These are phyloP conservation scores for Rhagonycha fulva DNA, from an alignment of 2,888 invertebrate species.

Conservation along the genomic window DNA sequence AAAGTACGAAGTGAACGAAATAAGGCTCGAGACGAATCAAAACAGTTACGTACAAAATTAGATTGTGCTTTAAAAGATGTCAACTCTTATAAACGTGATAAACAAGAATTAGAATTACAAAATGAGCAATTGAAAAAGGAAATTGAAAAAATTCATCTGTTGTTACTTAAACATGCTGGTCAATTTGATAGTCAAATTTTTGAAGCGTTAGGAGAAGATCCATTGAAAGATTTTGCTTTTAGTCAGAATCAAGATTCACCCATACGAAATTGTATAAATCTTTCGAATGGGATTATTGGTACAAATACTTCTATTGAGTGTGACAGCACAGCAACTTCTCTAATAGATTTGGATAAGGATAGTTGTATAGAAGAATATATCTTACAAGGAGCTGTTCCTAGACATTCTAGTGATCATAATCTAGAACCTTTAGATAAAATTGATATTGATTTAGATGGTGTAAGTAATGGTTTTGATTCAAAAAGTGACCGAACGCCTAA, in stretches of 20 bases:
- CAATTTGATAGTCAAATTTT: conserved; percentile 65
- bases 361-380: conserved; percentile 63
- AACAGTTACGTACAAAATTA: conserved; percentile 78
- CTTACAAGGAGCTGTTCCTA: conserved; percentile 67
- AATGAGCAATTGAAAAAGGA: conserved; percentile 78
- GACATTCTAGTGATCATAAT: conserved; percentile 56
- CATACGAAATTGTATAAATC: conserved; percentile 38
- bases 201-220: conserved; percentile 57
- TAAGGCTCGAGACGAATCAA: conserved; percentile 88
- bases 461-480: conserved; percentile 51
- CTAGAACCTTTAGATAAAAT: conserved; percentile 47
- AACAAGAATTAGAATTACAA: conserved; percentile 76
- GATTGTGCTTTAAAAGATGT: conserved; percentile 80
- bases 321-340: conserved; percentile 47
- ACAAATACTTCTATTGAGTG: conserved; percentile 47
- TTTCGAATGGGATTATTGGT: conserved; percentile 47
- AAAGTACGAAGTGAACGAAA: conserved; percentile 92
- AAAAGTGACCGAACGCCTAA: conserved; percentile 37
- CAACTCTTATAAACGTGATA: conserved; percentile 74
- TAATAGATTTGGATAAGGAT: conserved; percentile 44
- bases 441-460: conserved; percentile 48
- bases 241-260: conserved; percentile 44
- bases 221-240: conserved; percentile 53
- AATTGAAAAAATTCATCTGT: conserved; percentile 76
- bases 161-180: conserved; percentile 70